Evolutionary conservation across 64 coral and sea anemone genomes (phyloP), one percentile per base, ranked within the genome.

Genomic region (Cladopsammia gracilis): DNA sequence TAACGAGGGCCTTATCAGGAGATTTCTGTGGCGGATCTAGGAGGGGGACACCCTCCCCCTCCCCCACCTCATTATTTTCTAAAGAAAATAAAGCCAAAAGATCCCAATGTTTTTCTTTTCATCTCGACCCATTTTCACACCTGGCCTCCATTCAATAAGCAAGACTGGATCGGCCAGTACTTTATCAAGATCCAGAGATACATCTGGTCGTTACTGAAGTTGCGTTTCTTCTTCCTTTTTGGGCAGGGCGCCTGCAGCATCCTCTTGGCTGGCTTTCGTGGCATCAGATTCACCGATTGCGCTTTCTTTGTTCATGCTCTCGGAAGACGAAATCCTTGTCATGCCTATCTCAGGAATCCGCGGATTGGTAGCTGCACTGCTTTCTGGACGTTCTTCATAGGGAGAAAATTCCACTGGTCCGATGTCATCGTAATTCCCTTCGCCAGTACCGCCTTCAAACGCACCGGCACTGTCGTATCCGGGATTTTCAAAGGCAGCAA

Each of bases 401-500:
- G 80, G 80, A 49, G 80, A 15, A 48, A 84, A 84, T 43, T 13
- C 6, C 58, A 67, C 61, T 2, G 80, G 42, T 11, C 4, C 8
- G 1, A 67, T 5, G 80, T 64, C 80, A 19, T 84, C 61, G 14
- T 82, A 62, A 24, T 64, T 60, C 19, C 5, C 72, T 26, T 10
- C 67, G 50, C 53, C 42, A n/a, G n/a, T n/a, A 10, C 25, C 9
- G 19, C 7, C 13, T 19, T 75, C 72, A 20, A 48, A 6, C 6
- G 9, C 45, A 68, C 18, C 61, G 10, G 26, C 10, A 48, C 60
- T 19, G 42, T 83, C 79, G 19, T 67, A 84, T 67, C 80, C 80
- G 3, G 80, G 80, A 68, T 84, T 84, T 84, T 66, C 80, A 84
- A 84, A 84, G 44, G 80, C 80, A 45, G 80, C 19, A 0, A 48